Conservation (phyloP, 2,888 invertebrate genomes). For the Ligdia adustata region DNA sequence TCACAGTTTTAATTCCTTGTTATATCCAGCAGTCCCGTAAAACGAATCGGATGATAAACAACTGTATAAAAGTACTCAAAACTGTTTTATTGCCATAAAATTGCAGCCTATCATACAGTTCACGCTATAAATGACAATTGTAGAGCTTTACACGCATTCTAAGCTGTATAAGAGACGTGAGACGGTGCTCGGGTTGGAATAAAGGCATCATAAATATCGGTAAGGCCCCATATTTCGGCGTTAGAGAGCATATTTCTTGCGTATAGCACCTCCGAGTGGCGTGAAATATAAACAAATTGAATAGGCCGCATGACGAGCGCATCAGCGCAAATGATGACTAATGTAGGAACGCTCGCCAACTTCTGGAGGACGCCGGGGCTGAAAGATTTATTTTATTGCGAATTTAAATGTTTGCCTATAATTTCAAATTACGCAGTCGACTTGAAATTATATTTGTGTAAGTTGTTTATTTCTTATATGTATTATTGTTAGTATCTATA, state of each 20-base stretch:
- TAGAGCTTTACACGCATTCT: constrained; percentile 50
- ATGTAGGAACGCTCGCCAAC: constrained; percentile 50
- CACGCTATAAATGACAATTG: constrained; percentile 50
- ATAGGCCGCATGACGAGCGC: constrained; percentile 74
- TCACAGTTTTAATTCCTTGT: not conserved
- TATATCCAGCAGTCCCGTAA: not conserved
- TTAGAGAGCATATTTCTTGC: constrained; percentile 70
- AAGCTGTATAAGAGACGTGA: constrained; percentile 66
- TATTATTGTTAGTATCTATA: no score
- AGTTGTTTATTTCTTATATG: no score
- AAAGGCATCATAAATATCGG: constrained; percentile 76
- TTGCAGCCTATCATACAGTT: constrained; percentile 36
- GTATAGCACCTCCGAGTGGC: constrained; percentile 76
- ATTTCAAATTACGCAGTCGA: constrained; percentile 23
- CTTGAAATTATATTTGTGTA: no score
- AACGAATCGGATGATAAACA: not conserved
- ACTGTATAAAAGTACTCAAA: not conserved
- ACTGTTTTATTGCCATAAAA: constrained; percentile 19
- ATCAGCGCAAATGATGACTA: constrained; percentile 77
- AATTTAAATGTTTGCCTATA: constrained; percentile 20
- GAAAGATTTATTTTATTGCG: constrained; percentile 26
- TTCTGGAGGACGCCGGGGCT: constrained; percentile 9
- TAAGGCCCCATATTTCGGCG: constrained; percentile 76
- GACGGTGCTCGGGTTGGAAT: constrained; percentile 53
- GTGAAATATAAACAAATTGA: constrained; percentile 83